phyloP scores from a whole-genome alignment of 2,888 invertebrate genomes.

The Noctua comes region DNA sequence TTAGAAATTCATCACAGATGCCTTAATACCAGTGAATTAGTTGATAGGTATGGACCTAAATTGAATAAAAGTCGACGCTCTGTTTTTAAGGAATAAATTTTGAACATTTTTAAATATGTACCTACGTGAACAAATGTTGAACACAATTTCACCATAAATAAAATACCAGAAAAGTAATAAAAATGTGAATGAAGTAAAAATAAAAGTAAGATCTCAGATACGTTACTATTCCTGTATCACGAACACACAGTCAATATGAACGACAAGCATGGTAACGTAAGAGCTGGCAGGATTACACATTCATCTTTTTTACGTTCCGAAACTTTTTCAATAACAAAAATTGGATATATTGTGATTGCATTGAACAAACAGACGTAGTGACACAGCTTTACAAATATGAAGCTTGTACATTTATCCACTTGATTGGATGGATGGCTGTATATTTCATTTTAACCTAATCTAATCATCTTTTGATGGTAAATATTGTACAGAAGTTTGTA shows the following conservation, averaged over 20 bases:
- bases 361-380: not conserved
- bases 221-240: slow-evolving; percentile 26
- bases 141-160: not conserved
- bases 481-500: slow-evolving; percentile 3
- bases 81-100: not conserved
- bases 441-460: slow-evolving; percentile 10
- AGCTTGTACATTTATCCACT: slow-evolving; percentile 26
- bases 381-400: slow-evolving; percentile 15
- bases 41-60: too few relatives aligned
- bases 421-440: slow-evolving; percentile 5
- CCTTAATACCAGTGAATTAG: not conserved
- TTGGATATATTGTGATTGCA: slow-evolving; percentile 45
- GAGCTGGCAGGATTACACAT: not conserved
- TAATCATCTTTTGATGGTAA: slow-evolving; percentile 10
- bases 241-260: slow-evolving; percentile 44
- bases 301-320: slow-evolving; percentile 26
- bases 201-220: slow-evolving; percentile 29
- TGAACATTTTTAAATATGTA: not conserved
- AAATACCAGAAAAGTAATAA: slow-evolving; percentile 14
- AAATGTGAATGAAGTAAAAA: slow-evolving; percentile 37
- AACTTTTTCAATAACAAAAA: slow-evolving; percentile 41
- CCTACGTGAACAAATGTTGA: not conserved
- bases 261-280: not conserved
- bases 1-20: not conserved
- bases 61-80: too few relatives aligned